These are phyloP conservation scores for Drosophila serrata DNA, from an alignment of 1,140 invertebrate genomes.

Conservation along the genomic window DNA sequence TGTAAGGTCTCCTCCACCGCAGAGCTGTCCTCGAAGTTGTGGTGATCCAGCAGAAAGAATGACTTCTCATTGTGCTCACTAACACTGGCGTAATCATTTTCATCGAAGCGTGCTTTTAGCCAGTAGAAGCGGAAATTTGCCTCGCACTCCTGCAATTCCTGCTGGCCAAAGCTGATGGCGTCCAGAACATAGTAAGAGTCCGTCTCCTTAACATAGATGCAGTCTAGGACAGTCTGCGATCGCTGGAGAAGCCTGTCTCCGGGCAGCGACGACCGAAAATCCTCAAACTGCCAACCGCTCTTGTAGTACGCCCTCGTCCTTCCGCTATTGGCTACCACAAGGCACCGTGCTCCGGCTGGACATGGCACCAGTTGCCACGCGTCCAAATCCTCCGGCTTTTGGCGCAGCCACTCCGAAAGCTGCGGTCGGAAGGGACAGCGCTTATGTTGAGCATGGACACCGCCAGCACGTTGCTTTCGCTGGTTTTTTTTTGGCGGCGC, in stretches of 20 bases:
- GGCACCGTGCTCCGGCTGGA: slow-evolving; percentile 91
- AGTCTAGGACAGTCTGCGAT: slow-evolving; percentile 90
- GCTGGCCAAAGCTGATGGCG: slow-evolving; percentile 92
- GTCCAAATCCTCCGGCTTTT: slow-evolving; percentile 91
- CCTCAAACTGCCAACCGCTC: slow-evolving; percentile 87
- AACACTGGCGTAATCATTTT: slow-evolving; percentile 31
- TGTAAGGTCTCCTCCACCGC: slow-evolving; percentile 55
- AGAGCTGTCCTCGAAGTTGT: slow-evolving; percentile 65
- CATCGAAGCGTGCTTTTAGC: slow-evolving; percentile 72
- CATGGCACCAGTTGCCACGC: slow-evolving; percentile 94
- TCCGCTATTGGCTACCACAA: slow-evolving; percentile 92
- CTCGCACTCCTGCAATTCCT: slow-evolving; percentile 92
- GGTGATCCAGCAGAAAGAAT: slow-evolving; percentile 54
- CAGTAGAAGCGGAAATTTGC: slow-evolving; percentile 84
- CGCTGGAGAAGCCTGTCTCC: slow-evolving; percentile 88
- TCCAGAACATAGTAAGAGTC: slow-evolving; percentile 93
- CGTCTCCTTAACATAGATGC: slow-evolving; percentile 89
- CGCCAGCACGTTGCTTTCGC: slow-evolving; percentile 27
- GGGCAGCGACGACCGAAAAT: slow-evolving; percentile 90
- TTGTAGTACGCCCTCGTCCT: slow-evolving; percentile 91
- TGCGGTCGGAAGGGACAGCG: slow-evolving; percentile 42
- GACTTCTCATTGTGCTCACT: slow-evolving; percentile 57
- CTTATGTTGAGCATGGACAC: background rate
- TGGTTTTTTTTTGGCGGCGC: slow-evolving; percentile 5
- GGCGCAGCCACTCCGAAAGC: slow-evolving; percentile 96